phyloP scores from a whole-genome alignment of 2,113 vertebrate genomes.

The Empidonax alnorum region DNA sequence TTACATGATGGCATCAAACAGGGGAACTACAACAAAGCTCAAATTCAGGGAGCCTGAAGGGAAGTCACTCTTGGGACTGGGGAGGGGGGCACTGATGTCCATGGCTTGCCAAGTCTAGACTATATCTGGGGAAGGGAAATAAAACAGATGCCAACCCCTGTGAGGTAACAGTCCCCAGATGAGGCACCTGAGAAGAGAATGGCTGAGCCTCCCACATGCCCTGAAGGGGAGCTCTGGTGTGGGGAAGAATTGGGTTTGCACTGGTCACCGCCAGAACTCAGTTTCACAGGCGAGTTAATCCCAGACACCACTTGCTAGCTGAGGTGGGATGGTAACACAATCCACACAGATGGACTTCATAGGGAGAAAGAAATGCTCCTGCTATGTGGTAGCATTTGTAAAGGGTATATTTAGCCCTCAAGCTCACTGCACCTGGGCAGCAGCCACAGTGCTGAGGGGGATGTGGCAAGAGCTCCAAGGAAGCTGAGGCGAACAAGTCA shows the following conservation, averaged over 20 bases:
- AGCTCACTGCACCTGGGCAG: background rate
- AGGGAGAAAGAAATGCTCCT: background rate
- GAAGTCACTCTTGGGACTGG: background rate
- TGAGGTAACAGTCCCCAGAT: background rate
- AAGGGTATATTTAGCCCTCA: conserved; percentile 23
- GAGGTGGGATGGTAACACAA: background rate
- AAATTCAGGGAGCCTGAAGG: background rate
- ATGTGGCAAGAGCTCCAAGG: background rate
- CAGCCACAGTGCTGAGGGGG: background rate
- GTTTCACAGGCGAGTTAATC: background rate
- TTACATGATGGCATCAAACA: background rate
- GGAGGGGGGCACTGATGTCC: background rate
- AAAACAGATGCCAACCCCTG: background rate
- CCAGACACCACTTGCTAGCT: background rate
- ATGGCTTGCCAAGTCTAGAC: background rate
- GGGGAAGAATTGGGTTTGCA: background rate
- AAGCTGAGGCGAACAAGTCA: background rate
- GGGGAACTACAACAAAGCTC: background rate
- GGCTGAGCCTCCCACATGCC: background rate
- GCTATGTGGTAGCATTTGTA: background rate
- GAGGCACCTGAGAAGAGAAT: background rate
- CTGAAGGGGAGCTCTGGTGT: background rate
- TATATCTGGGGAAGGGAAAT: background rate
- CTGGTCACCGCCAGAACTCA: rapidly evolving
- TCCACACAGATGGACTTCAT: background rate